Evolutionary conservation across 2,113 vertebrate genomes (phyloP).

Genomic region (Vulpes ferrilata): DNA sequence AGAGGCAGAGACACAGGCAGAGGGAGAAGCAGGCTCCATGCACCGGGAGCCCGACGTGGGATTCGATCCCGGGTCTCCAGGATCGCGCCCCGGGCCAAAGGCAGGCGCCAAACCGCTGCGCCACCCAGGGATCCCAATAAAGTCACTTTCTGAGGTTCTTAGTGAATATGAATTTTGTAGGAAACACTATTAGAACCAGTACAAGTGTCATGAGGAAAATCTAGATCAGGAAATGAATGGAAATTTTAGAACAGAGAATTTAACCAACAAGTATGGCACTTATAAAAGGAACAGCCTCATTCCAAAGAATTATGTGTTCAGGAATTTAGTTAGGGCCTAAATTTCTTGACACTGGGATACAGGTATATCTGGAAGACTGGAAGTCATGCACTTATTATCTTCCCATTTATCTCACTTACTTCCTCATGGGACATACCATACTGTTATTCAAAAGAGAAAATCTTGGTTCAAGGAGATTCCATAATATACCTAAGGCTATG

Average conservation of each 20-base stretch:
- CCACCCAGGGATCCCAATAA: background rate
- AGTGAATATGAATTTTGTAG: background rate
- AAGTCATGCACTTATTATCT: background rate
- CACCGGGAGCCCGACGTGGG: no score
- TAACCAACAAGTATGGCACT: background rate
- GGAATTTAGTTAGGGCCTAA: background rate
- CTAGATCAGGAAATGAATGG: background rate
- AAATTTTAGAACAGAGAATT: conserved; percentile 33
- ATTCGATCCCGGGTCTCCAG: no score
- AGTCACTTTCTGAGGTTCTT: conserved; percentile 4
- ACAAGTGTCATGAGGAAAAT: background rate
- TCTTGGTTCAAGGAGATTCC: background rate
- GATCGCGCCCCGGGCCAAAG: no score
- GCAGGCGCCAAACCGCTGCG: no score
- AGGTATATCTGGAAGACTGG: background rate
- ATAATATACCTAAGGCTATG: background rate
- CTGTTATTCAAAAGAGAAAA: conserved; percentile 56
- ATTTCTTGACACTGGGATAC: background rate
- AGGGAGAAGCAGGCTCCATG: no score
- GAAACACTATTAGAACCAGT: background rate
- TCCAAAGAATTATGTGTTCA: background rate
- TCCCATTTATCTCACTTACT: background rate
- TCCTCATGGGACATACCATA: background rate
- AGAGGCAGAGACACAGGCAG: no score
- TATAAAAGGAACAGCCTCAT: background rate